phyloP scores from a whole-genome alignment of 2,888 invertebrate species.

The Acleris laterana region DNA sequence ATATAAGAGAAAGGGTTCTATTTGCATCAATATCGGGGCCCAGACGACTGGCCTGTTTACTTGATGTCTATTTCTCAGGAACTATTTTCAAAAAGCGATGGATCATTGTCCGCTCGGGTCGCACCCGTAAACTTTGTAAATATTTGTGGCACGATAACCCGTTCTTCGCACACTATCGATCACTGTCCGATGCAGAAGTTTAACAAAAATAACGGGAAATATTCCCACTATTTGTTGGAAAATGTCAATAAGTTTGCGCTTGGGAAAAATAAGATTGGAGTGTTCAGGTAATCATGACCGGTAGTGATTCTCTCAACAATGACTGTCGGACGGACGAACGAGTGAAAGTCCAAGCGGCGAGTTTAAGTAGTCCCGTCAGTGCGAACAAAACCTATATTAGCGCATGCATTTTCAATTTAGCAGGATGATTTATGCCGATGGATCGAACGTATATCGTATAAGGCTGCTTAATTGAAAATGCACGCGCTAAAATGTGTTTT shows the following conservation, averaged over 20 bases:
- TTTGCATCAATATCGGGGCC: conserved; percentile 24
- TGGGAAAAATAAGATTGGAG: conserved; percentile 34
- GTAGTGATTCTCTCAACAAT: no score
- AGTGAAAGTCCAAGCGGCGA: no score
- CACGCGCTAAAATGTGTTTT: no score
- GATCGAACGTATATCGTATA: no score
- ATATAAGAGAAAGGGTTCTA: conserved; percentile 19
- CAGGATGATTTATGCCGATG: no score
- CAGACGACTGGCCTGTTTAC: conserved; percentile 23
- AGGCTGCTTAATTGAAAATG: no score
- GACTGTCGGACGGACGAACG: no score
- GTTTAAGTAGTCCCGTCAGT: no score
- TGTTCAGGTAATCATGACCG: conserved; percentile 20
- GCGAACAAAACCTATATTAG: no score
- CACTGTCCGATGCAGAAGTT: conserved; percentile 61
- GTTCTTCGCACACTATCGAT: conserved; percentile 63
- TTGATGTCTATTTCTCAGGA: conserved; percentile 29
- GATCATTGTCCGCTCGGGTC: conserved; percentile 49
- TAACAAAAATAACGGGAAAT: conserved; percentile 53
- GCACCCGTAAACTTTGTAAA: conserved; percentile 56
- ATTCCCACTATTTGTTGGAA: conserved; percentile 44
- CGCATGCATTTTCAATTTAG: no score
- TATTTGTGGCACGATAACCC: conserved; percentile 59
- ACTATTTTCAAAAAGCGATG: conserved; percentile 49
- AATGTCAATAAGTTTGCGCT: conserved; percentile 37